Evolutionary conservation across 2,888 invertebrate genomes (phyloP), one percentile per base, ranked within the genome.

Genomic region (Alcis repandata): DNA sequence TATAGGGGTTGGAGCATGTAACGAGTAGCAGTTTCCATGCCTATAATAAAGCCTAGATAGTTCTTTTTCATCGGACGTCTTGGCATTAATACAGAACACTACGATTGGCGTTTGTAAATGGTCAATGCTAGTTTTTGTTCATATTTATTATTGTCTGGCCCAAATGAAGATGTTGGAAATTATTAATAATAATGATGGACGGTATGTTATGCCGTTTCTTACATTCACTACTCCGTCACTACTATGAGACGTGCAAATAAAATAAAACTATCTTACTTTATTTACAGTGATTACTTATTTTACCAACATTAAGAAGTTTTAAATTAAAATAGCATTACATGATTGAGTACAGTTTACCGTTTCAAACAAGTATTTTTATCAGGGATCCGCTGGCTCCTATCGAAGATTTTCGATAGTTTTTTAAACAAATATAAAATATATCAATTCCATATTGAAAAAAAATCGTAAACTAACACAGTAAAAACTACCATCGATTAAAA

Each of bases 21-120:
- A 76, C 81, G 75, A 79, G 83, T 82, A 83, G 80, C 79, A 74
- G 79, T 82, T 76, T 74, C 72, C 74, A 71, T 78, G 70, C 78
- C 83, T 82, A 82, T 84, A 84, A 80, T 78, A 80, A 82, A 79
- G 69, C 71, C 76, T 73, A 74, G 54, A 17, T 20, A 32, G 76
- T 70, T 73, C 68, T 89, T 88, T 88, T 89, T 86, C 61, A 78
- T 78, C 66, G 71, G 69, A 73, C 70, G 76, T 69, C 77, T 72
- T 78, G 82, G 79, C 82, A 83, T 85, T 87, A 87, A 87, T 87
- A 88, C 84, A 79, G 77, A 78, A 77, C 78, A 79, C 77, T 76
- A 79, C 82, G 77, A 79, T 78, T 80, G 79, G 79, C 70, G 71
- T 74, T 76, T 79, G 77, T 80, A 82, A 82, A 88, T 83, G 83